These are phyloP conservation scores for Babylonia areolata DNA, from an alignment of 1,140 invertebrate species.

Conservation along the genomic window DNA sequence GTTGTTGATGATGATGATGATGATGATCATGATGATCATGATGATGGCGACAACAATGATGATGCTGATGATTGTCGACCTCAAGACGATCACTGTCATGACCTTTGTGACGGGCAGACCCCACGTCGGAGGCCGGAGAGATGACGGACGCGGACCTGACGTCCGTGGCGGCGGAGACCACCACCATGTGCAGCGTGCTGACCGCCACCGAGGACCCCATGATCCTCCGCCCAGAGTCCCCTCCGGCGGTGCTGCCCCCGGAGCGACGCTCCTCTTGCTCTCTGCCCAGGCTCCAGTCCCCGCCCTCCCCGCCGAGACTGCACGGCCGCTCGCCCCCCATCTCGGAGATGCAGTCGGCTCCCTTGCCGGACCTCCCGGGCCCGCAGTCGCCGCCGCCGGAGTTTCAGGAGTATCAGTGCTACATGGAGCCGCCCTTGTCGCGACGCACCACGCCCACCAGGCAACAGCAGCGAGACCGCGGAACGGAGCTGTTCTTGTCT, in stretches of 20 bases:
- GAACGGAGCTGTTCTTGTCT: not conserved
- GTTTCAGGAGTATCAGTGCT: slow-evolving; percentile 12
- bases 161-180: not conserved
- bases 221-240: not conserved
- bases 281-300: not conserved
- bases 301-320: not conserved
- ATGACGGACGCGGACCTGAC: slow-evolving; percentile 8
- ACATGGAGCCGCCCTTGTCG: not conserved
- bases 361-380: not conserved
- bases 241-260: not conserved
- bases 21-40: too few species aligned
- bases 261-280: not conserved
- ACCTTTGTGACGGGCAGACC: not conserved
- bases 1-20: too few species aligned
- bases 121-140: not conserved
- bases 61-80: too few species aligned
- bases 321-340: not conserved
- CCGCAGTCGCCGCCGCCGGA: not conserved
- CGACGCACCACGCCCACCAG: not conserved
- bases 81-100: too few species aligned
- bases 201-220: not conserved
- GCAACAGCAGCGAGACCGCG: not conserved
- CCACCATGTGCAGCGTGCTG: slow-evolving; percentile 16
- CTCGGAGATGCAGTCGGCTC: slow-evolving; percentile 1
- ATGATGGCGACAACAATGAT: too few species aligned